phyloP scores from a whole-genome alignment of 2,113 vertebrate genomes.

The Myanophis thanlyinensis region DNA sequence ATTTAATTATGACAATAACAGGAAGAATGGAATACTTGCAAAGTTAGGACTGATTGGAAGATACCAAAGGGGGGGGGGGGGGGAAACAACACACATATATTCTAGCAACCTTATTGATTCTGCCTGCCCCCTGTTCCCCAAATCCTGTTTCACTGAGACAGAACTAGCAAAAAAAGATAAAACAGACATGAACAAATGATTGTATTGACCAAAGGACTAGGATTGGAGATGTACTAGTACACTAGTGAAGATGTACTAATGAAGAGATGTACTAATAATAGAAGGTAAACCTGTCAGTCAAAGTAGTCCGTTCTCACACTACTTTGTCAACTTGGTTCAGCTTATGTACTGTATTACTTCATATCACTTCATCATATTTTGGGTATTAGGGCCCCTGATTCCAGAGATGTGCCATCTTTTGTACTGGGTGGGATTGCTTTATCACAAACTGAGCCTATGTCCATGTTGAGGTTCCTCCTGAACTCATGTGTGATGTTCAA shows the following conservation, averaged over 20 bases:
- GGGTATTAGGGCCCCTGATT: background rate
- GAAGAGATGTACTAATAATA: too few relatives aligned
- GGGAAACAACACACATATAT: background rate
- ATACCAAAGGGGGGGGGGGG: background rate
- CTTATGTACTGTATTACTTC: background rate
- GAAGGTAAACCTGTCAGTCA: background rate
- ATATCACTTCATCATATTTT: background rate
- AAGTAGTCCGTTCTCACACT: background rate
- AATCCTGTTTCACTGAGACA: background rate
- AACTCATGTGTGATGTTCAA: background rate
- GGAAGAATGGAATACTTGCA: background rate
- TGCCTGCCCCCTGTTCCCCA: background rate
- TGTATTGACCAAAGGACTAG: background rate
- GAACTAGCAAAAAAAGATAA: background rate
- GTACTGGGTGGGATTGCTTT: background rate
- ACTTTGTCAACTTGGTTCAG: background rate
- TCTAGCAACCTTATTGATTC: background rate
- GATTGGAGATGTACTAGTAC: background rate
- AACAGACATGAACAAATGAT: background rate
- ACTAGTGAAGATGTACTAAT: too few relatives aligned
- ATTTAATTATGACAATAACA: background rate
- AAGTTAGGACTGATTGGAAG: background rate
- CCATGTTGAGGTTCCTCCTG: background rate
- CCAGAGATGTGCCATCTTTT: background rate
- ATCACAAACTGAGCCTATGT: background rate